Conservation (phyloP, 2,888 invertebrate genomes). For the Heteromurus nitidus region DNA sequence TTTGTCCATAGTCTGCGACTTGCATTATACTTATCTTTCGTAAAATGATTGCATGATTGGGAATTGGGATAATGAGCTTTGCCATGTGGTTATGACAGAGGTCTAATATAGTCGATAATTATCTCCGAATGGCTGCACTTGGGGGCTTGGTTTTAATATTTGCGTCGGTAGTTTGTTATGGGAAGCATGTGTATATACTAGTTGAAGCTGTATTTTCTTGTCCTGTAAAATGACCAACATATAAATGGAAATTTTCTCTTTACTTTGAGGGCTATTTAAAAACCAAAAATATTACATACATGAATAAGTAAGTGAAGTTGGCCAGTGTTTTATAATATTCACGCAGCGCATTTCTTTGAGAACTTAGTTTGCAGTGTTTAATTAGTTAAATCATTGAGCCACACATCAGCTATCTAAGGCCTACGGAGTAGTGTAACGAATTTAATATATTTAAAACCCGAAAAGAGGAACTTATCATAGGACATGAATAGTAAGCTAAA, state of each 20-base stretch:
- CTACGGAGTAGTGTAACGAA: too few relatives aligned
- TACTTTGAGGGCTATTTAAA: background rate
- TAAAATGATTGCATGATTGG: background rate
- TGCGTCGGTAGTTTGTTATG: too few relatives aligned
- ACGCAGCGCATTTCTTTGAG: too few relatives aligned
- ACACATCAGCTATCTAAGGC: too few relatives aligned
- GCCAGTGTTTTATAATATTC: background rate
- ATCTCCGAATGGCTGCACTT: background rate
- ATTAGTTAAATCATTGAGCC: too few relatives aligned
- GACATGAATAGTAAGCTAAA: too few relatives aligned
- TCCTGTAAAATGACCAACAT: background rate
- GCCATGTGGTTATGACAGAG: too few relatives aligned
- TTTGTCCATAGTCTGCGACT: background rate
- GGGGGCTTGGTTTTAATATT: conserved; percentile 21
- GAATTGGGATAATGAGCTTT: background rate
- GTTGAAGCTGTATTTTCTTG: background rate
- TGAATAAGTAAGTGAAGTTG: background rate
- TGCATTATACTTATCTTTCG: background rate
- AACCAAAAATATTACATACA: background rate
- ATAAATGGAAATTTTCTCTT: background rate
- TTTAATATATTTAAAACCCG: too few relatives aligned
- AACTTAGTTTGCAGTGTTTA: too few relatives aligned
- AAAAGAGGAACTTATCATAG: too few relatives aligned
- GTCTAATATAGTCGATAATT: too few relatives aligned
- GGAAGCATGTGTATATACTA: too few relatives aligned